phyloP scores from a whole-genome alignment of 2,797 vertebrate genomes.

The Enteromius argenteus region DNA sequence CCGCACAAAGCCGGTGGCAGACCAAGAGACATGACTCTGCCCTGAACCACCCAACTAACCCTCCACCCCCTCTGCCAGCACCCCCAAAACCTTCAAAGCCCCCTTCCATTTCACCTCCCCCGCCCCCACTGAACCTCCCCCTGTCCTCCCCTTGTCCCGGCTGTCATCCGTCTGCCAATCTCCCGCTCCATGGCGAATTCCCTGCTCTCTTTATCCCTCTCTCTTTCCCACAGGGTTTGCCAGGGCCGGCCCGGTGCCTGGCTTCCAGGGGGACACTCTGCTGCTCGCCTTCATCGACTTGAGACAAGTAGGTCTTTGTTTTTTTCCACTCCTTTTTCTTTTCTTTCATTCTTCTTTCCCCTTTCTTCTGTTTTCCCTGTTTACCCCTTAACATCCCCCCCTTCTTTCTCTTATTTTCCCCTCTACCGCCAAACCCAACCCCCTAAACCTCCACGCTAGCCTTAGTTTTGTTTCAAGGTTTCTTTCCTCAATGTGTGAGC shows the following conservation, averaged over 20 bases:
- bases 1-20: conserved; percentile 85
- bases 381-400: conserved; percentile 59
- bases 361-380: conserved; percentile 66
- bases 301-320: conserved; percentile 99
- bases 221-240: conserved; percentile 99
- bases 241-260: conserved; percentile 99
- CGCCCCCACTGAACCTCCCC: conserved; percentile 77
- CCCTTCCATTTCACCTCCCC: conserved; percentile 60
- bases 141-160: conserved; percentile 89
- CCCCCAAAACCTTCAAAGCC: conserved; percentile 79
- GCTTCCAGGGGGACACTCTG: conserved; percentile 99
- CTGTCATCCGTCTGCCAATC: conserved; percentile 99
- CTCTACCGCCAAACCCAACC: conserved; percentile 63
- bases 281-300: conserved; percentile 99
- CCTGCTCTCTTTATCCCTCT: conserved; percentile 89
- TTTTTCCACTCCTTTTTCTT: conserved; percentile 81
- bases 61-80: conserved; percentile 72
- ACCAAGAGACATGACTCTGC: conserved; percentile 93
- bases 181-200: conserved; percentile 93
- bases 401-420: conserved; percentile 65
- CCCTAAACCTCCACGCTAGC: conserved; percentile 57
- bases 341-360: conserved; percentile 74
- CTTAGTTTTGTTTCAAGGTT: conserved; percentile 61
- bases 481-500: conserved; percentile 57
- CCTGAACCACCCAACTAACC: conserved; percentile 72